Conservation (phyloP, 92 coral and sea anemone species). For the Zoanthus solanderi region DNA sequence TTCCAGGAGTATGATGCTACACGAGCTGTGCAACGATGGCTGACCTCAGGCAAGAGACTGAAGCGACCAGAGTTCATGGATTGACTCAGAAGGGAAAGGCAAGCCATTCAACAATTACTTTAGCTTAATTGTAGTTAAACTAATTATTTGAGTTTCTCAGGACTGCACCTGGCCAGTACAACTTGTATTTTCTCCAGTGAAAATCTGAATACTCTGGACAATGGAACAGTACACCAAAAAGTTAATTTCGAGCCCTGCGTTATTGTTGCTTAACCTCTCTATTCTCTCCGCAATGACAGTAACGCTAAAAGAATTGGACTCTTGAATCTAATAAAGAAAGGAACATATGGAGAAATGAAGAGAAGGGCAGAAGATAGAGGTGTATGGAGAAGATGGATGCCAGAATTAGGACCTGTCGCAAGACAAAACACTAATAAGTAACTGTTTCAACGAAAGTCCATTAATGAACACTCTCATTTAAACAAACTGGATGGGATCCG, state of each 20-base stretch:
- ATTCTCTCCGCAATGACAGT: too few species aligned
- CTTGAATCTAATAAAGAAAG: too few species aligned
- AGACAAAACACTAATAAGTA: too few species aligned
- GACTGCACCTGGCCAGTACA: conserved; percentile 44
- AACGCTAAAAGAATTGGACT: too few species aligned
- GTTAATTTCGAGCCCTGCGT: conserved; percentile 44
- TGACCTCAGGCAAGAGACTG: conserved; percentile 53
- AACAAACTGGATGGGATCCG: too few species aligned
- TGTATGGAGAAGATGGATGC: too few species aligned
- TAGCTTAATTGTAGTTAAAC: conserved; percentile 14
- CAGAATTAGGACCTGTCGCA: too few species aligned
- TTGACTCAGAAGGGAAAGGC: conserved; percentile 2
- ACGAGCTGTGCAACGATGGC: conserved; percentile 47
- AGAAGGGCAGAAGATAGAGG: too few species aligned
- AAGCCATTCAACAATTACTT: background rate
- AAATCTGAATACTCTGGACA: conserved; percentile 20
- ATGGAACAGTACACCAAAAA: conserved; percentile 51
- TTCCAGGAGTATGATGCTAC: conserved; percentile 54
- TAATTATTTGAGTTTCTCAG: background rate
- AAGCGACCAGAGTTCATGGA: conserved; percentile 48
- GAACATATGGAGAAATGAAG: too few species aligned
- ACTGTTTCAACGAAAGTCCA: too few species aligned
- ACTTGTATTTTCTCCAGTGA: background rate
- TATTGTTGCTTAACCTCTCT: too few species aligned
- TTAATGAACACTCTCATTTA: too few species aligned